These are phyloP conservation scores for Perizoma affinitatum DNA, from an alignment of 2,888 invertebrate species.

Conservation along the genomic window DNA sequence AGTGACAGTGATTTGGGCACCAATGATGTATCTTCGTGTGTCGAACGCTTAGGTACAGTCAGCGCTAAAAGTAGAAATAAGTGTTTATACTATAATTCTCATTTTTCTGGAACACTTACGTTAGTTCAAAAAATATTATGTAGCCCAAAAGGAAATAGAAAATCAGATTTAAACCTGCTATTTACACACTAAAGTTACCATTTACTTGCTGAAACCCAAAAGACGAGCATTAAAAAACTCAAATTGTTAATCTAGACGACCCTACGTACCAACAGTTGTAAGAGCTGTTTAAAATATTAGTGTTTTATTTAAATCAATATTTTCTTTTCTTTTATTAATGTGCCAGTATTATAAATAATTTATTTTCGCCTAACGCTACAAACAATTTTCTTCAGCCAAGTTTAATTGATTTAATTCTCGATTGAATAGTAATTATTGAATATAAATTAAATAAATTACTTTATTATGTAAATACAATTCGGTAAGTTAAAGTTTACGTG, in stretches of 20 bases:
- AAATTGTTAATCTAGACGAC: too few species aligned
- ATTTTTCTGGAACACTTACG: too few species aligned
- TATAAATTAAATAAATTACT: conserved; percentile 66
- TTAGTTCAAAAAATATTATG: too few species aligned
- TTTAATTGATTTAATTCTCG: conserved; percentile 60
- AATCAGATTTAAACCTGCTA: too few species aligned
- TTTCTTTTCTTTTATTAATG: neutral
- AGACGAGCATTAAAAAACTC: too few species aligned
- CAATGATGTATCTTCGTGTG: too few species aligned
- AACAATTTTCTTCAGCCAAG: conserved; percentile 43
- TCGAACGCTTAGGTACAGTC: too few species aligned
- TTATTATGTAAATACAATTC: conserved; percentile 82
- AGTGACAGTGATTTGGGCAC: neutral
- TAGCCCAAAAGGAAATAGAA: too few species aligned
- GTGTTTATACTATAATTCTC: too few species aligned
- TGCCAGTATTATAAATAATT: conserved; percentile 26
- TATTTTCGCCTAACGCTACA: conserved; percentile 33
- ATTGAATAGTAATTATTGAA: conserved; percentile 54
- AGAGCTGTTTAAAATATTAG: neutral
- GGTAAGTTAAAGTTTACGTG: conserved; percentile 80
- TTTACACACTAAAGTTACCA: too few species aligned
- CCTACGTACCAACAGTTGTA: neutral
- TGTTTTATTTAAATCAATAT: neutral
- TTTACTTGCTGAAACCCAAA: too few species aligned
- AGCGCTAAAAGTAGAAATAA: too few species aligned